Evolutionary conservation across 2,113 vertebrate genomes (phyloP).

Genomic region (Solea solea): DNA sequence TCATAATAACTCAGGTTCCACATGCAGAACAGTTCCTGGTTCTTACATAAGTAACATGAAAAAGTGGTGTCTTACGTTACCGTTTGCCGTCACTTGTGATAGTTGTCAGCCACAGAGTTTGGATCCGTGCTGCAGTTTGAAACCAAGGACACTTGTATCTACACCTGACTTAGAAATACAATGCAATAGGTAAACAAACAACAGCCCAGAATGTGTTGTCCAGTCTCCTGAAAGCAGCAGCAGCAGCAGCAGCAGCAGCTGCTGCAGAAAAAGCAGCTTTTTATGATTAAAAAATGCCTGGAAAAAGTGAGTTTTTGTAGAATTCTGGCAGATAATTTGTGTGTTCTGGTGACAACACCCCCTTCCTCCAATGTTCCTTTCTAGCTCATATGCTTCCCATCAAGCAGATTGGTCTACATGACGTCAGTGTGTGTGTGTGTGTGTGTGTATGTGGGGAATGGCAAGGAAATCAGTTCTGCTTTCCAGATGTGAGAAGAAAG

Average conservation of each 20-base stretch:
- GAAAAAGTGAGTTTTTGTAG: conserved; percentile 62
- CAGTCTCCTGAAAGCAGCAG: not conserved
- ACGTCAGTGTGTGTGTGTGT: conserved; percentile 56
- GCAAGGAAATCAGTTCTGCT: conserved; percentile 77
- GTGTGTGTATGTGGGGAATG: conserved; percentile 53
- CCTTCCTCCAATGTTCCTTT: conserved; percentile 64
- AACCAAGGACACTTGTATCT: not conserved
- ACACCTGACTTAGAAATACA: not conserved
- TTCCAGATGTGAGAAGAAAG: conserved; percentile 84
- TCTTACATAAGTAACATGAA: not conserved
- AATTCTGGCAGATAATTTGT: conserved; percentile 57
- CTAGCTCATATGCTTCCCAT: conserved; percentile 77
- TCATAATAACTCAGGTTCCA: conserved; percentile 29
- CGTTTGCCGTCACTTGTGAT: not conserved
- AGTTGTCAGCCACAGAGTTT: not conserved
- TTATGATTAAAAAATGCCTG: conserved; percentile 24
- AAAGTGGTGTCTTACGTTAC: no score
- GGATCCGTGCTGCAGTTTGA: not conserved
- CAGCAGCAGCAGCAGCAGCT: conserved; percentile 10
- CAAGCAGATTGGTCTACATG: conserved; percentile 66
- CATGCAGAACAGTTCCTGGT: conserved; percentile 11
- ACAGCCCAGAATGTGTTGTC: conserved; percentile 4
- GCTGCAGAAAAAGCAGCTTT: not conserved
- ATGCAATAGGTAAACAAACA: not conserved
- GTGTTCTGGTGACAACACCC: conserved; percentile 66